These are phyloP conservation scores for Acinonyx jubatus DNA, from an alignment of 2,113 vertebrate genomes.

Conservation along the genomic window DNA sequence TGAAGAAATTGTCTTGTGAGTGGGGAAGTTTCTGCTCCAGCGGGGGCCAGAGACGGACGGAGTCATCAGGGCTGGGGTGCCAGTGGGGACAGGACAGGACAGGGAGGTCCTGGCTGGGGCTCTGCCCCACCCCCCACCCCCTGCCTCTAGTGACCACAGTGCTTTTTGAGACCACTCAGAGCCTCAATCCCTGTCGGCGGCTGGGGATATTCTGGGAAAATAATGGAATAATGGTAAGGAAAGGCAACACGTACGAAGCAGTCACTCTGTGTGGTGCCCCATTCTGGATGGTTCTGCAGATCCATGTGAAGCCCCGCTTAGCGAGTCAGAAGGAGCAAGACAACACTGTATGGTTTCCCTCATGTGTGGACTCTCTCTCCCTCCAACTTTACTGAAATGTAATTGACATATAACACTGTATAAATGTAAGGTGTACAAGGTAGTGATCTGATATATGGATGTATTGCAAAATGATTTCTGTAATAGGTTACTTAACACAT, in stretches of 20 bases:
- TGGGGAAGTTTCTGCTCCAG: not conserved
- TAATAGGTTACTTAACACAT: not conserved
- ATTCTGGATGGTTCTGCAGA: rapidly evolving
- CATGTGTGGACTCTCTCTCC: not conserved
- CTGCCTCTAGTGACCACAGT: not conserved
- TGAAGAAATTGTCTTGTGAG: not conserved
- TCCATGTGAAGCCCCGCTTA: not conserved
- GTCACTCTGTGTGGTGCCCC: rapidly evolving
- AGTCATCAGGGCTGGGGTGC: not conserved
- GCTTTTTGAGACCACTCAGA: not conserved
- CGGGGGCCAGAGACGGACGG: not conserved
- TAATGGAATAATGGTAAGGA: no score
- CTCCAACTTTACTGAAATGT: not conserved
- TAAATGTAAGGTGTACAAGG: not conserved
- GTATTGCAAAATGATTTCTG: not conserved
- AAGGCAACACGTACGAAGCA: not conserved
- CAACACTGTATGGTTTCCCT: not conserved
- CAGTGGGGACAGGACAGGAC: not conserved
- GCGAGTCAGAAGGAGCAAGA: not conserved
- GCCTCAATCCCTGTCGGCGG: not conserved
- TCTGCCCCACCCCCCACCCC: not conserved
- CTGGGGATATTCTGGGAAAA: not conserved
- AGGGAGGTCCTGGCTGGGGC: not conserved
- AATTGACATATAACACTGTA: not conserved
- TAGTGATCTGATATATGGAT: not conserved